These are phyloP conservation scores for Pseudochirops corinnae DNA, from an alignment of 2,797 vertebrate genomes.

Conservation along the genomic window DNA sequence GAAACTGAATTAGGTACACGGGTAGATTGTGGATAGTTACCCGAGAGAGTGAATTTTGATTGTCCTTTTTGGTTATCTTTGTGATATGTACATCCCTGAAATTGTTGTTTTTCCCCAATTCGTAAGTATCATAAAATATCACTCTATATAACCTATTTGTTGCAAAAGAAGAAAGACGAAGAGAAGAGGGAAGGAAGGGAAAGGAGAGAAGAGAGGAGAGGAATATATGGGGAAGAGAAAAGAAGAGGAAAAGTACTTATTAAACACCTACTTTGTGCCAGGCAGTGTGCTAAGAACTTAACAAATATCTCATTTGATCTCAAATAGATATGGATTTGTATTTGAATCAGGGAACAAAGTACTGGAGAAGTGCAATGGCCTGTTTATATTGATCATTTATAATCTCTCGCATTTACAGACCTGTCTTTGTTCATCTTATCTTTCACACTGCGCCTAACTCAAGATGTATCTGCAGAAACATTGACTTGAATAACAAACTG, in stretches of 20 bases:
- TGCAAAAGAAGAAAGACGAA: neutral
- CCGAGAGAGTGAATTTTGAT: neutral
- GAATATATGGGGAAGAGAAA: neutral
- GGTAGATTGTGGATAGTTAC: neutral
- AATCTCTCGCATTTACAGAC: neutral
- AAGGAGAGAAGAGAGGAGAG: neutral
- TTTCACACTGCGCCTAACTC: constrained; percentile 6
- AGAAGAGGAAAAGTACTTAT: neutral
- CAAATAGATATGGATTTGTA: neutral
- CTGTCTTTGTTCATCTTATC: neutral
- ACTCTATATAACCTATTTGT: neutral
- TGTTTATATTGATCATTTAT: constrained; percentile 6
- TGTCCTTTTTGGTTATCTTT: neutral
- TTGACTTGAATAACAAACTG: constrained; percentile 10
- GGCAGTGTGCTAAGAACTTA: neutral
- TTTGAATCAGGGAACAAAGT: neutral
- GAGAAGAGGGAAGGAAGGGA: neutral
- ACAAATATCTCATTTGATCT: neutral
- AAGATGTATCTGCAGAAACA: constrained; percentile 25
- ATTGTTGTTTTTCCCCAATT: neutral
- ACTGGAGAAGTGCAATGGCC: neutral
- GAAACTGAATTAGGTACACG: neutral
- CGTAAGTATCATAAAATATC: neutral
- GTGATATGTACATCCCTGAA: neutral
- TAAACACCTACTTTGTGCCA: neutral